Evolutionary conservation across 1,140 invertebrate species (phyloP).

Genomic region (Saccostrea glomerata): DNA sequence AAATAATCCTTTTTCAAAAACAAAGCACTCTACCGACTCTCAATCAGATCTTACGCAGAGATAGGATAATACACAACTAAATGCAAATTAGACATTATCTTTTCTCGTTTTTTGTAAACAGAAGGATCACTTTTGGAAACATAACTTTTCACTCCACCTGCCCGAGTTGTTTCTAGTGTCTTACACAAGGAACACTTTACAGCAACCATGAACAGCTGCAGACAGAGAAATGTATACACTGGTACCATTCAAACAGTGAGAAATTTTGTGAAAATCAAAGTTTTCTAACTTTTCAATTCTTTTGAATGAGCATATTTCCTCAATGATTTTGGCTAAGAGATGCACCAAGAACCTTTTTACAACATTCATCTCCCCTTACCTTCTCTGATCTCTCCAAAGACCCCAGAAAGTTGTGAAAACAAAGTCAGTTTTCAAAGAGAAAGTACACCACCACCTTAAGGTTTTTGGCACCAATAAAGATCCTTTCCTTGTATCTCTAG

Average conservation of each 20-base stretch:
- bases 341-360: background rate
- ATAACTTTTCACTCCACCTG: conserved; percentile 7
- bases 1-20: background rate
- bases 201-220: background rate
- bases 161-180: background rate
- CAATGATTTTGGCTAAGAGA: background rate
- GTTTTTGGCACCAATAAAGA: conserved; percentile 16
- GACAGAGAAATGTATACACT: no score
- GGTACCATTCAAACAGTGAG: background rate
- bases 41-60: background rate
- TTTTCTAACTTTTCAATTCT: background rate
- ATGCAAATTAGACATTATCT: background rate
- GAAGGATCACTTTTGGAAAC: conserved; percentile 11
- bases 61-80: background rate
- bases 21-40: background rate
- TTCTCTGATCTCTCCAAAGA: background rate
- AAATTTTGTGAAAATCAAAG: background rate
- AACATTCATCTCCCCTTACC: background rate
- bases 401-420: background rate
- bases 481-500: conserved; percentile 19
- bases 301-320: background rate
- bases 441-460: background rate
- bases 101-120: background rate
- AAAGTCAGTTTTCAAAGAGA: background rate
- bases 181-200: conserved; percentile 11